These are phyloP conservation scores for Cryptus viduatorius DNA, from an alignment of 2,888 invertebrate genomes.

Conservation along the genomic window DNA sequence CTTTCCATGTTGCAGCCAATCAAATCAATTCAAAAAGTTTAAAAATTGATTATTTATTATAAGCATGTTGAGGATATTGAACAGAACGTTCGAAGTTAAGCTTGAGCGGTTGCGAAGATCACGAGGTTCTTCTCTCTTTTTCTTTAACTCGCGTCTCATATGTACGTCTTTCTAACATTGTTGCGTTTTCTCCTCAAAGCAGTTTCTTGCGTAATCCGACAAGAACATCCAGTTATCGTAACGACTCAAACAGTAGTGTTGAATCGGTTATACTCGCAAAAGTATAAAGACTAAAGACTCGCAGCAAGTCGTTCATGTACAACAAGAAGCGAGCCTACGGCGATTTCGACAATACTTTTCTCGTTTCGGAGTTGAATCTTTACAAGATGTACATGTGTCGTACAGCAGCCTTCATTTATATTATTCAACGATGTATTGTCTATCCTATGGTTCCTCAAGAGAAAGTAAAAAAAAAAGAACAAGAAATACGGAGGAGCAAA, in stretches of 20 bases:
- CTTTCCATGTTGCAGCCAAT: neutral
- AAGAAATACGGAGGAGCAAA: constrained; percentile 7
- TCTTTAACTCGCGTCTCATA: neutral
- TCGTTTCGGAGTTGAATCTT: constrained; percentile 34
- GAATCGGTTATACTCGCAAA: constrained; percentile 17
- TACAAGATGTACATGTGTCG: neutral
- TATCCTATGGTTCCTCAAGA: neutral
- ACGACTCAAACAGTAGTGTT: constrained; percentile 48
- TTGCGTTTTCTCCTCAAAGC: constrained; percentile 23
- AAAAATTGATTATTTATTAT: too few species aligned
- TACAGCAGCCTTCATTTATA: constrained; percentile 23
- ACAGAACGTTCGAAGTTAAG: neutral
- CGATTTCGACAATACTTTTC: constrained; percentile 24
- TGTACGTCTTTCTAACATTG: neutral
- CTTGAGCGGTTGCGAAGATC: neutral
- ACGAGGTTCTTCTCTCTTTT: neutral
- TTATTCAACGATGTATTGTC: constrained; percentile 7
- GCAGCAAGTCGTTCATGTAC: neutral
- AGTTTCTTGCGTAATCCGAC: constrained; percentile 50
- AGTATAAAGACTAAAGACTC: constrained; percentile 12
- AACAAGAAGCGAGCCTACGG: neutral
- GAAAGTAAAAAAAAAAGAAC: neutral
- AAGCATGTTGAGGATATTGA: neutral
- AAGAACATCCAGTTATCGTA: constrained; percentile 46
- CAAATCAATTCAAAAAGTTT: too few species aligned